These are phyloP conservation scores for Chrysodeixis includens DNA, from an alignment of 2,888 invertebrate species.

Conservation along the genomic window DNA sequence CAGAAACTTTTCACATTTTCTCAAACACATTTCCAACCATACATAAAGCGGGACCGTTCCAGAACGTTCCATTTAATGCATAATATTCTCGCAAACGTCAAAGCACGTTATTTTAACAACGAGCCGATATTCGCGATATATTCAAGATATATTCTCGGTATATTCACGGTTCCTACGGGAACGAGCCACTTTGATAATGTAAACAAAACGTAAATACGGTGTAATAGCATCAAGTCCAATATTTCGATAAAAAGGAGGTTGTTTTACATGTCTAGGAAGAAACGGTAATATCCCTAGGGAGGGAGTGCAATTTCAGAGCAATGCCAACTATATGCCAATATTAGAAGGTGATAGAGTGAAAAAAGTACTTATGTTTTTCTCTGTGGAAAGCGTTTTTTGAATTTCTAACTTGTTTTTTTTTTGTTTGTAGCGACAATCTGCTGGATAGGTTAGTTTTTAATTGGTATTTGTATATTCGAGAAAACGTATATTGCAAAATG, in stretches of 20 bases:
- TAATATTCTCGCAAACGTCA: slow-evolving; percentile 8
- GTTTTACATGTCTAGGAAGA: slow-evolving; percentile 75
- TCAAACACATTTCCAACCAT: not conserved
- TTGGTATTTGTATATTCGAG: no score
- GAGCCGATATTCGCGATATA: slow-evolving; percentile 21
- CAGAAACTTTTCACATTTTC: not conserved
- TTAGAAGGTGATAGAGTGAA: slow-evolving; percentile 73
- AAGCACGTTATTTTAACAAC: not conserved
- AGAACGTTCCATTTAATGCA: not conserved
- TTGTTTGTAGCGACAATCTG: no score
- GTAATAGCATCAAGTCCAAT: slow-evolving; percentile 57
- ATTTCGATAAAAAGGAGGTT: slow-evolving; percentile 81
- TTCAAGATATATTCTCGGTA: slow-evolving; percentile 25
- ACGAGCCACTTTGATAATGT: slow-evolving; percentile 48
- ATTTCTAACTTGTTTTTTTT: not conserved
- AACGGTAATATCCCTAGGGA: slow-evolving; percentile 85
- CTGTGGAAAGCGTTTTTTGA: not conserved
- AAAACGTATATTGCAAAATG: no score
- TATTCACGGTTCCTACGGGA: slow-evolving; percentile 38
- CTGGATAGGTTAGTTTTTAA: no score
- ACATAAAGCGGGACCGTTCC: not conserved
- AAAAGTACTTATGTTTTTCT: slow-evolving; percentile 1
- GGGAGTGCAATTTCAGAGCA: slow-evolving; percentile 82
- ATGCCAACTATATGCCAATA: slow-evolving; percentile 77
- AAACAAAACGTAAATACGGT: slow-evolving; percentile 61